Percentiles rank a stretch among this genome's conserved stretches.
Evolutionary conservation across 2,888 invertebrate genomes (phyloP).

Genomic region (Limnephilus auricula): DNA sequence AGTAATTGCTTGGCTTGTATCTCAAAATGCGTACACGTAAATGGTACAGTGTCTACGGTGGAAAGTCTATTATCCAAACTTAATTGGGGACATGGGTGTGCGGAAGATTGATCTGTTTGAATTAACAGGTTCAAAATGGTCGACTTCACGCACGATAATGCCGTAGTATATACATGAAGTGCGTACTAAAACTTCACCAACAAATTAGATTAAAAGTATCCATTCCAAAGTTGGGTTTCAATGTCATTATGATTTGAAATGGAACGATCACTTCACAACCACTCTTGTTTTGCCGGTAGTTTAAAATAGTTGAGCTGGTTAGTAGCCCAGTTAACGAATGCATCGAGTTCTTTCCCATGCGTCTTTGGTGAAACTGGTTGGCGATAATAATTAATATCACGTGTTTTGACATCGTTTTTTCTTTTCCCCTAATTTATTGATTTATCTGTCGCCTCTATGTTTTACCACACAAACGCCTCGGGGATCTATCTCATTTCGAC

Average conservation of each 20-base stretch:
- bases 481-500: too few relatives aligned
- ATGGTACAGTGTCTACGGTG: neutral
- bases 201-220: neutral
- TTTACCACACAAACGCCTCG: too few relatives aligned
- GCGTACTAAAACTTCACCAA: neutral
- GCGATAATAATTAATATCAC: too few relatives aligned
- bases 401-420: too few relatives aligned
- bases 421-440: too few relatives aligned
- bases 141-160: neutral
- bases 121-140: neutral
- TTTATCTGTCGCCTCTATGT: too few relatives aligned
- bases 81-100: slow-evolving; percentile 2
- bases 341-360: too few relatives aligned
- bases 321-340: too few relatives aligned
- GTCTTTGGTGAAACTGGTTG: too few relatives aligned
- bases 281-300: too few relatives aligned
- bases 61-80: neutral
- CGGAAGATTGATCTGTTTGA: neutral
- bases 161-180: neutral
- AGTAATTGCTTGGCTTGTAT: neutral
- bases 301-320: too few relatives aligned
- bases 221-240: neutral
- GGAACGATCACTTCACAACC: too few relatives aligned
- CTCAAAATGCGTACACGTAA: neutral
- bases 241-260: neutral